These are phyloP conservation scores for Alectura lathami DNA, from an alignment of 2,113 vertebrate species.

Conservation along the genomic window DNA sequence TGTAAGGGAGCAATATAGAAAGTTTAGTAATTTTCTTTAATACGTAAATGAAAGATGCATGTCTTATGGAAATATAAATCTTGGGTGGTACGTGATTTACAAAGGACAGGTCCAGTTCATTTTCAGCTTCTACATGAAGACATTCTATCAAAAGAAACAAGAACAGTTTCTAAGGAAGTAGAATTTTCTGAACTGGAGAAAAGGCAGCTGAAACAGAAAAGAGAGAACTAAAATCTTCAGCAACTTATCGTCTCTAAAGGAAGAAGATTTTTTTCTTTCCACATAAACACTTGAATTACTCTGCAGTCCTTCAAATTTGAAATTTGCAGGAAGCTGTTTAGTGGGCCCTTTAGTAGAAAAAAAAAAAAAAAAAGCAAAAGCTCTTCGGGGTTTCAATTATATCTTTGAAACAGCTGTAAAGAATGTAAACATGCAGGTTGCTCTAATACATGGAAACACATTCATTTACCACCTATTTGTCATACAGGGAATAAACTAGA, in stretches of 20 bases:
- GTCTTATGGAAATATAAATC: background rate
- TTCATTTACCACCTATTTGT: background rate
- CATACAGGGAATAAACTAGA: background rate
- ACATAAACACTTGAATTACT: background rate
- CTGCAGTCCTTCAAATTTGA: background rate
- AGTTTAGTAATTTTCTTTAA: background rate
- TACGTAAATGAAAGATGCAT: background rate
- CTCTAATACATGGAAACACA: conserved; percentile 15
- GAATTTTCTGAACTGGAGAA: background rate
- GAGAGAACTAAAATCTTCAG: background rate
- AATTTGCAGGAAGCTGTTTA: conserved; percentile 16
- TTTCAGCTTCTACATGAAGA: background rate
- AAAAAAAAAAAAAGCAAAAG: conserved; percentile 12
- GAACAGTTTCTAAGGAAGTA: background rate
- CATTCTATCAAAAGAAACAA: background rate
- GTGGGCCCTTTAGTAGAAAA: background rate
- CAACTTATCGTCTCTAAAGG: background rate
- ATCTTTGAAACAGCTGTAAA: conserved; percentile 29
- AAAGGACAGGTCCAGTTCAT: background rate
- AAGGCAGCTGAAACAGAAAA: background rate
- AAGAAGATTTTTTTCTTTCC: background rate
- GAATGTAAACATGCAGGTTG: conserved; percentile 33
- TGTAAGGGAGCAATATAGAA: background rate
- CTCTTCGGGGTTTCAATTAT: conserved; percentile 32
- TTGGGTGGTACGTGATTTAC: background rate